Evolutionary conservation across 2,113 vertebrate species (phyloP).

Genomic region (Pterophyllum scalare): DNA sequence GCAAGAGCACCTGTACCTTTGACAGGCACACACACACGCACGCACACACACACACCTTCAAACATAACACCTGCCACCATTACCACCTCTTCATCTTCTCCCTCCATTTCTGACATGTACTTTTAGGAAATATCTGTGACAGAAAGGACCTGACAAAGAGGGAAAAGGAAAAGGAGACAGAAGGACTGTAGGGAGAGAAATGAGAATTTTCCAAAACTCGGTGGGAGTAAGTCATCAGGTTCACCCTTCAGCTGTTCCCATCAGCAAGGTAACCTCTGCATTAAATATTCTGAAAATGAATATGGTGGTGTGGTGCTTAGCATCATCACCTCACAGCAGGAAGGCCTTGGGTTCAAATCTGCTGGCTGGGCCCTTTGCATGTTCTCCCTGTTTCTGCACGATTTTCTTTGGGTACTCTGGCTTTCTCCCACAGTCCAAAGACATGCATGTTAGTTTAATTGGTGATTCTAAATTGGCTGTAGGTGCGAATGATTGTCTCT

Average conservation of each 20-base stretch:
- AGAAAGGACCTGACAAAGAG: constrained; percentile 50
- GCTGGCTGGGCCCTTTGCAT: not conserved
- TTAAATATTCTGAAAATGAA: not conserved
- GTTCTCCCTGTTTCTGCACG: not conserved
- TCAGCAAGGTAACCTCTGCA: not conserved
- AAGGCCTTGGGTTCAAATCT: not conserved
- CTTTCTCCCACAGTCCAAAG: not conserved
- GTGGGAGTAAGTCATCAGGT: constrained; percentile 29
- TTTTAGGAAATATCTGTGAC: constrained; percentile 65
- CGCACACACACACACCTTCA: constrained; percentile 42
- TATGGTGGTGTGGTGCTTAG: not conserved
- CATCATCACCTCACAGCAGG: not conserved
- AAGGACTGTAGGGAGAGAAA: constrained; percentile 2
- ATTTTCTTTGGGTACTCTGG: not conserved
- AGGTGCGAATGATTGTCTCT: not conserved
- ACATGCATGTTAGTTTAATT: not conserved
- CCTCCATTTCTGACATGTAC: constrained; percentile 62
- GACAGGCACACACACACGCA: constrained; percentile 21
- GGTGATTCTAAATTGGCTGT: not conserved
- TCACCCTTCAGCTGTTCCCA: not conserved
- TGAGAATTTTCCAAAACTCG: not conserved
- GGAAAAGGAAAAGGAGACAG: not conserved
- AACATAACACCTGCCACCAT: constrained; percentile 69
- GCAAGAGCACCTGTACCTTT: constrained; percentile 59
- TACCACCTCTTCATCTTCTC: constrained; percentile 69